These are phyloP conservation scores for Caenorhabditis zanzibari DNA, from an alignment of 2,888 invertebrate species.

Conservation along the genomic window DNA sequence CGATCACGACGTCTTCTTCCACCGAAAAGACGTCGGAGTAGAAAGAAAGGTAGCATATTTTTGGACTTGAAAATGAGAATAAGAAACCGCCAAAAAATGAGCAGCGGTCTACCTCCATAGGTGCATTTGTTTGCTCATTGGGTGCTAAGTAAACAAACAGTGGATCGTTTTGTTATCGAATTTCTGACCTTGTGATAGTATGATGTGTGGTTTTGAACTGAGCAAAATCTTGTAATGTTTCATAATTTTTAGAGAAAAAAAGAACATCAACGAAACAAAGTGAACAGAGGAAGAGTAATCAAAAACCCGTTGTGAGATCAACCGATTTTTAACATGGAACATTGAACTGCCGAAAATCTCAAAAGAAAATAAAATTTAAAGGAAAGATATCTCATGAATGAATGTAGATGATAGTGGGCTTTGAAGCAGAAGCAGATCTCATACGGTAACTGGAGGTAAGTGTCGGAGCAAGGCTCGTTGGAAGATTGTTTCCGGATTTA, in stretches of 20 bases:
- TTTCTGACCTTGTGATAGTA: slow-evolving; percentile 43
- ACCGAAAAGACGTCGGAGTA: slow-evolving; percentile 38
- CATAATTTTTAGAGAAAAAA: slow-evolving; percentile 8
- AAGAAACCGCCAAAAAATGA: slow-evolving; percentile 16
- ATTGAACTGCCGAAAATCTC: slow-evolving; percentile 13
- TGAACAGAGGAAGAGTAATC: not conserved
- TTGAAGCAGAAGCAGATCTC: slow-evolving; percentile 35
- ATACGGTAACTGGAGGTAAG: slow-evolving; percentile 48
- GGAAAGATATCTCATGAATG: slow-evolving; percentile 30
- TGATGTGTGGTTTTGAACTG: slow-evolving; percentile 15
- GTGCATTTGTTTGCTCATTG: slow-evolving; percentile 40
- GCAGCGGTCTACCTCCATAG: slow-evolving; percentile 2
- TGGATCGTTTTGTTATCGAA: slow-evolving; percentile 24
- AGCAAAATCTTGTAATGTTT: slow-evolving; percentile 23
- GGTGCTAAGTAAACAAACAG: slow-evolving; percentile 29
- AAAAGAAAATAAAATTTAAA: slow-evolving; percentile 6
- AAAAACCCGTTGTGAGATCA: slow-evolving; percentile 47
- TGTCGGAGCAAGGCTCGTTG: slow-evolving; percentile 45
- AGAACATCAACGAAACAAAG: not conserved
- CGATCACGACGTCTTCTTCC: slow-evolving; percentile 42
- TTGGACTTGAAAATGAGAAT: not conserved
- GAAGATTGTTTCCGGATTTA: slow-evolving; percentile 17
- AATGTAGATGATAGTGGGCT: slow-evolving; percentile 58
- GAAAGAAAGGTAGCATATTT: slow-evolving; percentile 26
- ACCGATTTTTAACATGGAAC: slow-evolving; percentile 25